Percentiles rank a stretch among this genome's conserved stretches.
phyloP scores from a whole-genome alignment of 2,797 vertebrate genomes.

The Allobates femoralis region DNA sequence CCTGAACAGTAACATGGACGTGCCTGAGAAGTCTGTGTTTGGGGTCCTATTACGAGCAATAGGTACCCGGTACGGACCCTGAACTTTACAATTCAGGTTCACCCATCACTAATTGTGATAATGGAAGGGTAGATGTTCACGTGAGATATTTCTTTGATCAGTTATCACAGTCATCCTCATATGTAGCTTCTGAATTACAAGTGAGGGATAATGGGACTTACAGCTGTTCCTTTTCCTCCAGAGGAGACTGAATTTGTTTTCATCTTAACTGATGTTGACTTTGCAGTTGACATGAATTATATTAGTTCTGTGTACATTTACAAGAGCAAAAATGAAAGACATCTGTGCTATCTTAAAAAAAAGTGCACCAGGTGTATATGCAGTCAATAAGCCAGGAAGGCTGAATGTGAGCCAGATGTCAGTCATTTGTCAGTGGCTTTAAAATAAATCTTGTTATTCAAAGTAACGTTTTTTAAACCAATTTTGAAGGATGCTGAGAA shows the following conservation, averaged over 20 bases:
- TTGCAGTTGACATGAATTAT: slow-evolving; percentile 4
- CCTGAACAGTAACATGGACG: too few relatives aligned
- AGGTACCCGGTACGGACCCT: too few relatives aligned
- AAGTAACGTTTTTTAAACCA: not conserved
- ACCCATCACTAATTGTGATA: too few relatives aligned
- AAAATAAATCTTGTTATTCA: slow-evolving; percentile 2
- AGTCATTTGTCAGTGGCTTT: not conserved
- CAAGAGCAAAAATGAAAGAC: not conserved
- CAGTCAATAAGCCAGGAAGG: not conserved
- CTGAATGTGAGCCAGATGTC: not conserved
- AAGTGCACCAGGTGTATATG: slow-evolving; percentile 15
- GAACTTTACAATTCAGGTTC: too few relatives aligned
- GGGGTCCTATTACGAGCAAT: too few relatives aligned
- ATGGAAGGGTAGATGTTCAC: not conserved
- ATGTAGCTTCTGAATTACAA: slow-evolving; percentile 3
- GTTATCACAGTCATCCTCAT: not conserved
- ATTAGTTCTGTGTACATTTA: not conserved
- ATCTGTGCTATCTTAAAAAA: not conserved
- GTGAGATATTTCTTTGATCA: not conserved
- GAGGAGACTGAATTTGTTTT: not conserved
- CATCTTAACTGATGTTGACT: slow-evolving; percentile 9
- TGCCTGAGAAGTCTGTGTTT: too few relatives aligned
- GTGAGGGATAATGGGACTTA: not conserved
- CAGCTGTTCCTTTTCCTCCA: not conserved
- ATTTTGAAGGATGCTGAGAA: not conserved